Conservation (phyloP, 1,140 invertebrate genomes). For the Trachymyrmex cornetzi region DNA sequence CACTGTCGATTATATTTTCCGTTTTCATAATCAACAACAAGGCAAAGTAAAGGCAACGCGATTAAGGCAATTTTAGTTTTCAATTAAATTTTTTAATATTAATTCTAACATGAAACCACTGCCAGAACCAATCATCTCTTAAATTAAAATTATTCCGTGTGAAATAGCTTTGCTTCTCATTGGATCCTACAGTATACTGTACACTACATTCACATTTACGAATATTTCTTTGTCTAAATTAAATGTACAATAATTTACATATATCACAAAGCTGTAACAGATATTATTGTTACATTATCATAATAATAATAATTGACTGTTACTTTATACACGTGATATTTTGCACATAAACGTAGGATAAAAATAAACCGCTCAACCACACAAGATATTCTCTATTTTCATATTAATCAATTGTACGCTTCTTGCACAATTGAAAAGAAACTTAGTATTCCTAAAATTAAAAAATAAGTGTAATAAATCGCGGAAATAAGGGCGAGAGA, state of each 20-base stretch:
- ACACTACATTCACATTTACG: background rate
- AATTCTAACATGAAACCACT: constrained; percentile 54
- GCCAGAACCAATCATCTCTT: constrained; percentile 47
- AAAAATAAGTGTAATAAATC: background rate
- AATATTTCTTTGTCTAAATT: background rate
- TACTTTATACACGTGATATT: background rate
- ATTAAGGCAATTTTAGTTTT: constrained; percentile 63
- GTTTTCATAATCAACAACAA: constrained; percentile 58
- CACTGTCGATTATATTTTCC: constrained; percentile 64
- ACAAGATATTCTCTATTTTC: background rate
- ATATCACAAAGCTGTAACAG: background rate
- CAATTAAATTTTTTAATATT: constrained; percentile 61
- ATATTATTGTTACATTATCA: background rate
- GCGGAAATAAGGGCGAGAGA: constrained; percentile 6
- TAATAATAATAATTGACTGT: constrained; percentile 1
- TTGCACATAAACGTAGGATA: background rate
- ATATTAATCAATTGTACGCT: background rate
- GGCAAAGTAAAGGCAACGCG: constrained; percentile 52
- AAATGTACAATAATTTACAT: constrained; percentile 45
- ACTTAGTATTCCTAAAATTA: background rate
- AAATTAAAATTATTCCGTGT: constrained; percentile 57
- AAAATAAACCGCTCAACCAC: background rate
- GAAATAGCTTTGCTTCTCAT: constrained; percentile 25
- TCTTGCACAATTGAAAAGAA: background rate
- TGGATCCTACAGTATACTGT: background rate